Evolutionary conservation across 2,888 invertebrate species (phyloP).

Genomic region (Eugnorisma glareosa): DNA sequence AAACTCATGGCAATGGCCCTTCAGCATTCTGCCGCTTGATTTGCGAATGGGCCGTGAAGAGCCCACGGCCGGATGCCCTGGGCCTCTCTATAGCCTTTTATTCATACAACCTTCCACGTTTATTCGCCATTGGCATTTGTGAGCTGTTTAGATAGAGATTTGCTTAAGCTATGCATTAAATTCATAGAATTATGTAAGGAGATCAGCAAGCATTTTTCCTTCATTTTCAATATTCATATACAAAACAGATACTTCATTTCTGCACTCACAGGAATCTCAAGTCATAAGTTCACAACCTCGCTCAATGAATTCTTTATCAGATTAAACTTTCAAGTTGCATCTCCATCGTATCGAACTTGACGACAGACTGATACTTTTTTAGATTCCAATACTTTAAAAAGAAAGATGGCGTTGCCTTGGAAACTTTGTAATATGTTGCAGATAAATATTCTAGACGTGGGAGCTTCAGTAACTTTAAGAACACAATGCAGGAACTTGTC

Average conservation of each 20-base stretch:
- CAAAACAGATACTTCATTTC: neutral
- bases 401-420: conserved; percentile 33
- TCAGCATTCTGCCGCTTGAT: conserved; percentile 72
- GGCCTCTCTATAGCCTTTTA: conserved; percentile 58
- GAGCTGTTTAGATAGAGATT: conserved; percentile 46
- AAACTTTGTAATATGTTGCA: conserved; percentile 49
- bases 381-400: conserved; percentile 36
- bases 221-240: conserved; percentile 3
- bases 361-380: conserved; percentile 25
- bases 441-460: conserved; percentile 30
- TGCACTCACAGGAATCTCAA: conserved; percentile 13
- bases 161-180: neutral
- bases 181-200: neutral
- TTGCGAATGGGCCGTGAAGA: conserved; percentile 75
- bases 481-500: neutral
- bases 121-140: conserved; percentile 66
- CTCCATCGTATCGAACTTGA: conserved; percentile 42
- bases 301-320: conserved; percentile 60
- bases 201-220: neutral
- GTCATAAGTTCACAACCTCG: conserved; percentile 48
- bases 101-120: conserved; percentile 56
- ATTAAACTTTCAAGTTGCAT: conserved; percentile 57
- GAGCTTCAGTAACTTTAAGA: neutral
- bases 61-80: conserved; percentile 64
- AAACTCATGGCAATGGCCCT: conserved; percentile 68